Conservation (phyloP, 2,113 vertebrate genomes). For the Callospermophilus lateralis region DNA sequence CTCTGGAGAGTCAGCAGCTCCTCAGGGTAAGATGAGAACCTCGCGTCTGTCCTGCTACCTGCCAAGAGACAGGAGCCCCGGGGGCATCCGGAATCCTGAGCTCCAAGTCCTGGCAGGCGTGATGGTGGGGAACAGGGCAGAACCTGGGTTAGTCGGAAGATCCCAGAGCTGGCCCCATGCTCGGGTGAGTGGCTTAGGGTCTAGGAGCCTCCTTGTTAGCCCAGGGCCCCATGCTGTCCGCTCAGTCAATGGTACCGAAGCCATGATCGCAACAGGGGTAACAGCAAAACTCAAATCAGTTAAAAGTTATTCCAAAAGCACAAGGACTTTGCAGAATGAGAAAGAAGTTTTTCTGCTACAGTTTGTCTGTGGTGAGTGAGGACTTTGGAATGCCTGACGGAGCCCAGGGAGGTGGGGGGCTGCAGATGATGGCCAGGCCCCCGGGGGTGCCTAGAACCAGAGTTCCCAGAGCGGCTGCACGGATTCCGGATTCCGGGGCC, state of each 20-base stretch:
- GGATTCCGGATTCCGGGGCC: background rate
- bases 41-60: too few relatives aligned
- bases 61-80: too few relatives aligned
- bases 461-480: too few relatives aligned
- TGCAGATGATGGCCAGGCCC: background rate
- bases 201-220: background rate
- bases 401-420: background rate
- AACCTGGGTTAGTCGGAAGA: background rate
- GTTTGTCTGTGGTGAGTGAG: background rate
- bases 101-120: background rate
- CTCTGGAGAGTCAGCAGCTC: background rate
- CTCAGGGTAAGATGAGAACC: background rate
- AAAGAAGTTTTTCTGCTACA: background rate
- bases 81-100: too few relatives aligned
- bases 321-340: background rate
- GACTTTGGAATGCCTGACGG: background rate
- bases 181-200: background rate
- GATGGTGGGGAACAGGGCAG: background rate
- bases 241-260: background rate
- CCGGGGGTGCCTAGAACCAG: background rate
- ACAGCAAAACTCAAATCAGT: background rate
- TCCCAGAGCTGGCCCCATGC: background rate
- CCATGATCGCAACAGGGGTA: background rate
- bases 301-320: background rate
- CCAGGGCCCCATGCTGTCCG: background rate